Evolutionary conservation across 92 coral and sea anemone species (phyloP).

Genomic region (Muricea muricata): DNA sequence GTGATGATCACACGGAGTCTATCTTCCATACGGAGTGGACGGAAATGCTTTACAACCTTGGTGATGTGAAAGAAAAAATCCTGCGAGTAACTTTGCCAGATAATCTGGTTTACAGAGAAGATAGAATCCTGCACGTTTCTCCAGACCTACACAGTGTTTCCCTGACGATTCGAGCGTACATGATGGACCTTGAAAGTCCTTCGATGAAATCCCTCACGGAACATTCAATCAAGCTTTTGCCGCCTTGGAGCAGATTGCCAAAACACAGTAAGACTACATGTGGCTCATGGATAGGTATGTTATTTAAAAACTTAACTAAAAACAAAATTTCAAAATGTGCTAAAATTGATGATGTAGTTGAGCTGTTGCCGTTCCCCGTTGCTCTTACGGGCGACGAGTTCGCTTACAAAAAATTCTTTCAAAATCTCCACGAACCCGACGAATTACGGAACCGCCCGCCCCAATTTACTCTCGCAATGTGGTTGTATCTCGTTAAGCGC

Average conservation of each 20-base stretch:
- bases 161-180: slow-evolving; percentile 55
- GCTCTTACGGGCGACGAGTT: slow-evolving; percentile 80
- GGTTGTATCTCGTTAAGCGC: slow-evolving; percentile 27
- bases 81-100: slow-evolving; percentile 75
- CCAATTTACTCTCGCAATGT: slow-evolving; percentile 38
- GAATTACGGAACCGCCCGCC: slow-evolving; percentile 3
- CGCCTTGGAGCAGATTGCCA: slow-evolving; percentile 82
- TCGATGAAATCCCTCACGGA: slow-evolving; percentile 69
- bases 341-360: slow-evolving; percentile 65
- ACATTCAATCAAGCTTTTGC: slow-evolving; percentile 61
- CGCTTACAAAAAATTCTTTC: slow-evolving; percentile 69
- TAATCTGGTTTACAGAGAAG: slow-evolving; percentile 74
- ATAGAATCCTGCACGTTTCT: slow-evolving; percentile 70
- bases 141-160: slow-evolving; percentile 80
- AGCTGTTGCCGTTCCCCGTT: slow-evolving; percentile 76
- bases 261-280: slow-evolving; percentile 79
- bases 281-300: slow-evolving; percentile 69
- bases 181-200: slow-evolving; percentile 57
- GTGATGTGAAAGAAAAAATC: slow-evolving; percentile 48
- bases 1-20: slow-evolving; percentile 52
- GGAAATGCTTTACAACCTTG: slow-evolving; percentile 55
- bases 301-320: slow-evolving; percentile 42
- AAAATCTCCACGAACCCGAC: not conserved
- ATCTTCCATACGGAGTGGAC: slow-evolving; percentile 69
- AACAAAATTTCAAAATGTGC: slow-evolving; percentile 64